phyloP scores from a whole-genome alignment of 1,140 invertebrate genomes.

The Mercenaria mercenaria region DNA sequence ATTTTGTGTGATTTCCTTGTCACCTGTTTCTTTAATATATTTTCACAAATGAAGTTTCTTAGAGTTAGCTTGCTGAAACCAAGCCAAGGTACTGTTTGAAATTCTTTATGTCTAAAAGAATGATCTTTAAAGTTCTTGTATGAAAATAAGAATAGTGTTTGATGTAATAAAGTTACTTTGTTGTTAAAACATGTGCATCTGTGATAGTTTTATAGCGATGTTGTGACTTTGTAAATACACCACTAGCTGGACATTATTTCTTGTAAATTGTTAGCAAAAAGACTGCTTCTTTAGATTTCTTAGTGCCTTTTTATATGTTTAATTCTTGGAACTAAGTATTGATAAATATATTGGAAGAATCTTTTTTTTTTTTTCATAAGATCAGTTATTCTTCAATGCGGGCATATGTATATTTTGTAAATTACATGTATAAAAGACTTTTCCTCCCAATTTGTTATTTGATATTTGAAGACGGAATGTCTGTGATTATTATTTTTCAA shows the following conservation, averaged over 20 bases:
- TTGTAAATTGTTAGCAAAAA: neutral
- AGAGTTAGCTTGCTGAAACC: too few species aligned
- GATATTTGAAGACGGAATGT: neutral
- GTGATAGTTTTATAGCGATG: conserved; percentile 10
- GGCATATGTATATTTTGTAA: neutral
- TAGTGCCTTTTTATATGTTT: neutral
- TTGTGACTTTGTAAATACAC: neutral
- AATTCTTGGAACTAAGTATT: neutral
- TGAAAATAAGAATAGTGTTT: too few species aligned
- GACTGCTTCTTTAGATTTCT: neutral
- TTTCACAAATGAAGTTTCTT: too few species aligned
- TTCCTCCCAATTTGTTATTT: neutral
- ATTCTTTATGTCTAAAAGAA: too few species aligned
- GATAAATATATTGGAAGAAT: too few species aligned
- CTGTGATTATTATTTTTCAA: neutral
- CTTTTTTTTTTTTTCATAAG: too few species aligned
- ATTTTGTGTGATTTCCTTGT: too few species aligned
- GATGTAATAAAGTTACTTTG: too few species aligned
- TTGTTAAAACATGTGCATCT: neutral
- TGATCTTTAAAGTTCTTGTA: too few species aligned
- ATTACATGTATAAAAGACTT: neutral
- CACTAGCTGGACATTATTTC: neutral
- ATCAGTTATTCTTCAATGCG: neutral
- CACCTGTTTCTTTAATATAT: too few species aligned
- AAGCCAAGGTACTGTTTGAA: too few species aligned